Evolutionary conservation across 2,113 vertebrate species (phyloP).

Genomic region (Daphoenositta chrysoptera): DNA sequence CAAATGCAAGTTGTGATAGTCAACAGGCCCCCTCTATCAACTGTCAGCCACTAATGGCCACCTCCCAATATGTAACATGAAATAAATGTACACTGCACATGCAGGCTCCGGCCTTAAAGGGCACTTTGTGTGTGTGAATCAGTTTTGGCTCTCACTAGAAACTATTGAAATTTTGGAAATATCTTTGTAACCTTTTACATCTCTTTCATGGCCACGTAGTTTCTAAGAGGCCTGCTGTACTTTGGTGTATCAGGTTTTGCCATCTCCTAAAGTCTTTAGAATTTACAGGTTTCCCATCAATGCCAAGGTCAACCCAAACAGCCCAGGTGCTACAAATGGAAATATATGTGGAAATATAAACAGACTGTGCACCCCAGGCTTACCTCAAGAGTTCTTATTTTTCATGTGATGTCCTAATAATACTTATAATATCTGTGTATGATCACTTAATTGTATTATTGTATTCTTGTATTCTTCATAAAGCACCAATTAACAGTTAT

Average conservation of each 20-base stretch:
- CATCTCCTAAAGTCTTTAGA: neutral
- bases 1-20: neutral
- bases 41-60: neutral
- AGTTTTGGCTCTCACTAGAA: neutral
- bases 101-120: neutral
- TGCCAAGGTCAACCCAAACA: neutral
- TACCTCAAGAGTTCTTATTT: neutral
- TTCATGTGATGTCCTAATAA: neutral
- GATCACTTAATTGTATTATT: too few relatives aligned
- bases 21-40: neutral
- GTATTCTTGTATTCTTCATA: neutral
- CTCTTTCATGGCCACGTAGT: neutral
- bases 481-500: neutral
- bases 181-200: neutral
- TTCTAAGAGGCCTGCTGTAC: neutral
- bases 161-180: neutral
- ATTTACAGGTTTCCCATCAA: fast-evolving
- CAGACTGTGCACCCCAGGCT: fast-evolving
- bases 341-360: neutral
- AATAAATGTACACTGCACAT: neutral
- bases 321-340: neutral
- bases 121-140: neutral
- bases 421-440: fast-evolving
- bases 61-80: neutral
- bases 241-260: neutral